A percentile compares a stretch with the other conserved stretches of the same genome.
phyloP scores from a whole-genome alignment of 2,113 vertebrate genomes.

The Rhizomys pruinosus region DNA sequence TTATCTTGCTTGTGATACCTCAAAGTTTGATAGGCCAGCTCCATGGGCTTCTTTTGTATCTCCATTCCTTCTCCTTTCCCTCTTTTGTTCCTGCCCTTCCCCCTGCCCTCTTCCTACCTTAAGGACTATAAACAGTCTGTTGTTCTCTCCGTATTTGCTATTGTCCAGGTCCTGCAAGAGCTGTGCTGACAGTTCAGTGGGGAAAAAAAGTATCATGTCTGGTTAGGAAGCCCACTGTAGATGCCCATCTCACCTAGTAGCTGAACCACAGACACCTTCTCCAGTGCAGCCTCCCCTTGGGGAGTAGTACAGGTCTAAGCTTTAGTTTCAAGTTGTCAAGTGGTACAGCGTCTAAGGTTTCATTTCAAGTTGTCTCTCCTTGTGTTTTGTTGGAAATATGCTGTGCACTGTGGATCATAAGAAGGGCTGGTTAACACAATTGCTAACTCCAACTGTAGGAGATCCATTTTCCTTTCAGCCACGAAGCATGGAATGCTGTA shows the following conservation, averaged over 20 bases:
- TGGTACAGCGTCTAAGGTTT: accelerated
- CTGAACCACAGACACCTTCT: background rate
- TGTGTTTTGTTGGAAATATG: background rate
- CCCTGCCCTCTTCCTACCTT: background rate
- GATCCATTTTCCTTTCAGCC: background rate
- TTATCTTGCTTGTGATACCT: background rate
- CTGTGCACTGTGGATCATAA: background rate
- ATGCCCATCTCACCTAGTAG: accelerated
- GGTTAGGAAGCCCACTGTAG: background rate
- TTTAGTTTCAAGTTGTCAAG: background rate
- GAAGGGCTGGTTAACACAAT: background rate
- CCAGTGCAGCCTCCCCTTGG: background rate
- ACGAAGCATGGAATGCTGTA: background rate
- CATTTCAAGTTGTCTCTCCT: background rate
- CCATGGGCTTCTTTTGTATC: background rate
- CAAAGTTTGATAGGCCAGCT: background rate
- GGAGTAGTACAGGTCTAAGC: accelerated
- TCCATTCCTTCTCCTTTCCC: background rate
- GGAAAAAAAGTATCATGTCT: background rate
- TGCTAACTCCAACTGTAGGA: background rate
- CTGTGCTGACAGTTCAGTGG: background rate
- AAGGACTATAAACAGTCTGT: background rate
- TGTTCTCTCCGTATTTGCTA: background rate
- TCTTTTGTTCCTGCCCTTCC: background rate
- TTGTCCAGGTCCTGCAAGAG: background rate